These are phyloP conservation scores for Labeo catla DNA, from an alignment of 2,113 vertebrate species.

Conservation along the genomic window DNA sequence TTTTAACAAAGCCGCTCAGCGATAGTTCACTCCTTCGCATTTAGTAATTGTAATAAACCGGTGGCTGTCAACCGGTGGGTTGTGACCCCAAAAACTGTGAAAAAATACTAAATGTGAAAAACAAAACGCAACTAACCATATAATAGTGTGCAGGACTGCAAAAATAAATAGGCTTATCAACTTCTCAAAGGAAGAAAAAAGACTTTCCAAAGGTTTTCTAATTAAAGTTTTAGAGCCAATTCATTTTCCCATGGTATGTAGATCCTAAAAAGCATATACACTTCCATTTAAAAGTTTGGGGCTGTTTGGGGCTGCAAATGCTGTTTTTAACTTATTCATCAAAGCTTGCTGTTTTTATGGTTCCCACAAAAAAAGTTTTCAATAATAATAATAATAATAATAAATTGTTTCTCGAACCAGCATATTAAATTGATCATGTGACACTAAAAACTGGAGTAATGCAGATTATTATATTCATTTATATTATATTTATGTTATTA, in stretches of 20 bases:
- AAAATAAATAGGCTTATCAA: background rate
- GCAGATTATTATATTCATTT: too few species aligned
- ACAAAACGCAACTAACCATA: background rate
- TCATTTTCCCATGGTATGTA: background rate
- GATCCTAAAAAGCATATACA: background rate
- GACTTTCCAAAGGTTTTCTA: background rate
- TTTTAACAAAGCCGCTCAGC: background rate
- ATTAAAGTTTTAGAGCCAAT: background rate
- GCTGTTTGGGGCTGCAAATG: too few species aligned
- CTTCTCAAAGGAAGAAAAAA: background rate
- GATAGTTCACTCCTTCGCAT: background rate
- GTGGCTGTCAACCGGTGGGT: background rate
- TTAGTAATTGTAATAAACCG: slow-evolving; percentile 10
- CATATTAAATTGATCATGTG: too few species aligned
- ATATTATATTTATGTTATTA: too few species aligned
- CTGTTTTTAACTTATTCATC: too few species aligned
- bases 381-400: too few species aligned
- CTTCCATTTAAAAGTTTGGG: too few species aligned
- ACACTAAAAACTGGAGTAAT: too few species aligned
- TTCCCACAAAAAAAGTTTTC: too few species aligned
- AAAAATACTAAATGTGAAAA: background rate
- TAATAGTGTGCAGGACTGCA: background rate
- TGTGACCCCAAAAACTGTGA: background rate
- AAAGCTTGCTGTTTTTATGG: too few species aligned
- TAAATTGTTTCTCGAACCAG: too few species aligned